These are phyloP conservation scores for Lathamus discolor DNA, from an alignment of 2,113 vertebrate species.

Conservation along the genomic window DNA sequence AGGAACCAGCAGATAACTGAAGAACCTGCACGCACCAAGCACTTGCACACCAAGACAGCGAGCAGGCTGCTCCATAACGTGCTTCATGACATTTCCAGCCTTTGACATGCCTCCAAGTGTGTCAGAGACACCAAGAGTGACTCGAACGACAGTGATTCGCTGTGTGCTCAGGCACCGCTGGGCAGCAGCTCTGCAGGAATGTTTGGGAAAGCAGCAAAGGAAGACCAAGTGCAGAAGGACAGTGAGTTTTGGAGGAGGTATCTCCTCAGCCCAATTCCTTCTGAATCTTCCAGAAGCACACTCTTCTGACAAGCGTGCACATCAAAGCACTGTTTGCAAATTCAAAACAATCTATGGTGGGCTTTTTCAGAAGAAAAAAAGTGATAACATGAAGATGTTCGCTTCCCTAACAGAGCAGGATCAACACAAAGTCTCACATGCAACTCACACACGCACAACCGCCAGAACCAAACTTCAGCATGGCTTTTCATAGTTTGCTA, in stretches of 20 bases:
- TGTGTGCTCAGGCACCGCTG: background rate
- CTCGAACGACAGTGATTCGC: background rate
- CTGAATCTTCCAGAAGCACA: background rate
- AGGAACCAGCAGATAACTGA: background rate
- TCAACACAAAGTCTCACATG: background rate
- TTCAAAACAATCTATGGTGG: background rate
- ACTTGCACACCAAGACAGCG: rapidly evolving
- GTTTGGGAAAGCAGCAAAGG: background rate
- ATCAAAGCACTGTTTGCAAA: background rate
- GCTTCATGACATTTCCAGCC: too few species aligned
- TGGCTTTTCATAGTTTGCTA: background rate
- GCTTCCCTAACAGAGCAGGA: background rate
- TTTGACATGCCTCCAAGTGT: background rate
- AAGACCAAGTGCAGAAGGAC: background rate
- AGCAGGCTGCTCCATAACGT: rapidly evolving
- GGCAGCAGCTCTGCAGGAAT: background rate
- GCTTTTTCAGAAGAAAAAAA: background rate
- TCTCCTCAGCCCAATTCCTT: background rate
- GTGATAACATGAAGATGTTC: background rate
- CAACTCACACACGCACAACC: rapidly evolving
- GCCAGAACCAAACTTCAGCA: background rate
- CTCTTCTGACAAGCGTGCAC: background rate
- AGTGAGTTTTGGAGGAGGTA: background rate
- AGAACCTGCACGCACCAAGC: rapidly evolving
- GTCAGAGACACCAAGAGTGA: background rate